Percentiles rank a stretch among this genome's conserved stretches.
Conservation (phyloP, 2,797 vertebrate species). For the Schizopygopsis malacanthus region DNA sequence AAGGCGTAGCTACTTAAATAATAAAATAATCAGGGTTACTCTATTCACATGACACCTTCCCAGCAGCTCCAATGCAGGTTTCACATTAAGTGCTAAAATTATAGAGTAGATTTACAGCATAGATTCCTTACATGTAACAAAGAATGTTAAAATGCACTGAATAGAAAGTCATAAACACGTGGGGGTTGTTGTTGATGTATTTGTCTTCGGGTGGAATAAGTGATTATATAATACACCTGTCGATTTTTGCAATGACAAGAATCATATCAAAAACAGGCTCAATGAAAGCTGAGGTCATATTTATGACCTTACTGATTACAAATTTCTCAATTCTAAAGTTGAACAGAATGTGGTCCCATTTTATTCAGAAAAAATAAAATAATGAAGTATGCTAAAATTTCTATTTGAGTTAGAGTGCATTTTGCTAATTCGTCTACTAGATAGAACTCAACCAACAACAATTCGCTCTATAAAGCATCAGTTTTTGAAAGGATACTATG, state of each 20-base stretch:
- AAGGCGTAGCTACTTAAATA: slow-evolving; percentile 87
- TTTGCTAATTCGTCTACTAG: background rate
- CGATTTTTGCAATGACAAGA: slow-evolving; percentile 9
- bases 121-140: slow-evolving; percentile 75
- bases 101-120: slow-evolving; percentile 81
- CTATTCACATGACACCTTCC: slow-evolving; percentile 84
- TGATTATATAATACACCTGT: slow-evolving; percentile 14
- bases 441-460: background rate
- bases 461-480: background rate
- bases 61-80: slow-evolving; percentile 86
- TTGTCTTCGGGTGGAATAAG: slow-evolving; percentile 22
- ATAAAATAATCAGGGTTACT: slow-evolving; percentile 80
- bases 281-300: slow-evolving; percentile 1
- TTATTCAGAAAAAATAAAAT: slow-evolving; percentile 4
- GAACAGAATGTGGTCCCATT: slow-evolving; percentile 22
- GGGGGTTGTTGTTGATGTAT: slow-evolving; percentile 22
- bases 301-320: background rate
- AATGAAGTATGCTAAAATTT: background rate
- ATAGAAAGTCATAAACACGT: slow-evolving; percentile 32
- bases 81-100: slow-evolving; percentile 90
- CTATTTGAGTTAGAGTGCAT: background rate
- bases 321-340: background rate
- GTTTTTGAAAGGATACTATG: background rate
- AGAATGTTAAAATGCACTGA: slow-evolving; percentile 44
- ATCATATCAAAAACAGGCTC: slow-evolving; percentile 12